These are phyloP conservation scores for Morone chrysops DNA, from an alignment of 2,113 vertebrate species.

Conservation along the genomic window DNA sequence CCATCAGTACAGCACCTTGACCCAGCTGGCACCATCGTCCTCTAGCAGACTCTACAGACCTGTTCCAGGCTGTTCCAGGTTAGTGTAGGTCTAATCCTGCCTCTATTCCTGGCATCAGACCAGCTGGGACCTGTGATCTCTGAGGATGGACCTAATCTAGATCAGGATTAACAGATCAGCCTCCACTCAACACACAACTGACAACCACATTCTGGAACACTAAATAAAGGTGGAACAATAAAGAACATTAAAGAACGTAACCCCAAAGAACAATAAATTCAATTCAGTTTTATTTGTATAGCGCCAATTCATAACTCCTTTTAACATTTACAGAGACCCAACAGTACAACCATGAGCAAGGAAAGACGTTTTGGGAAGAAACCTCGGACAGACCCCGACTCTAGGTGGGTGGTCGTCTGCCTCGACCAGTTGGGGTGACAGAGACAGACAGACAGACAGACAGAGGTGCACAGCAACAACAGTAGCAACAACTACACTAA, in stretches of 20 bases:
- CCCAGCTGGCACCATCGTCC: background rate
- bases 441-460: no score
- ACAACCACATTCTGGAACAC: background rate
- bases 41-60: background rate
- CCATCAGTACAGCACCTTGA: slow-evolving; percentile 1
- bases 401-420: no score
- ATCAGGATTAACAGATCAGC: slow-evolving; percentile 59
- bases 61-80: background rate
- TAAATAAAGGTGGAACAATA: background rate
- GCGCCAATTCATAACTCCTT: no score
- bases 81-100: slow-evolving; percentile 34
- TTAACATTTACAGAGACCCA: no score
- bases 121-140: slow-evolving; percentile 57
- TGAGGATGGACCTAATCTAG: slow-evolving; percentile 54
- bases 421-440: no score
- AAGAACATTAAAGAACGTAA: background rate
- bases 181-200: background rate
- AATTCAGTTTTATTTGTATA: no score
- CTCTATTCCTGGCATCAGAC: slow-evolving; percentile 62
- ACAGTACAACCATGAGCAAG: no score
- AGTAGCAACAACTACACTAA: no score
- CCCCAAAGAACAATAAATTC: background rate
- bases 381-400: no score
- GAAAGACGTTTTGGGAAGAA: no score
- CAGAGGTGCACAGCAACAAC: no score